Percentiles rank a stretch among this genome's conserved stretches.
Conservation (phyloP, 2,113 vertebrate genomes). For the Chionis minor region DNA sequence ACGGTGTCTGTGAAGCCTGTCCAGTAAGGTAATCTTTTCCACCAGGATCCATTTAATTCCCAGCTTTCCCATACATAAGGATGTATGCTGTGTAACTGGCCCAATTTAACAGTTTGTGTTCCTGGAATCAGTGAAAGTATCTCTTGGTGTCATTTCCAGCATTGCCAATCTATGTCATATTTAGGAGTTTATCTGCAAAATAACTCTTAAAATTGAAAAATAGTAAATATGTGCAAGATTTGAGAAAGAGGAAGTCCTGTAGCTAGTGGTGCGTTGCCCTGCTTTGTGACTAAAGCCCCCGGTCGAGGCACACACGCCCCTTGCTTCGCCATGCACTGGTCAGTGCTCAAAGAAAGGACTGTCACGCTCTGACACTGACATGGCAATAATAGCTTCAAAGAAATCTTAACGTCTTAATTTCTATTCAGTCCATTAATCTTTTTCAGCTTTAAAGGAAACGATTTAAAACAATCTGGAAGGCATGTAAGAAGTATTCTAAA, state of each 20-base stretch:
- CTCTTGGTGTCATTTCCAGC: background rate
- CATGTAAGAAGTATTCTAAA: constrained; percentile 64
- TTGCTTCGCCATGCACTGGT: background rate
- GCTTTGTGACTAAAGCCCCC: background rate
- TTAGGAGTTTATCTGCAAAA: background rate
- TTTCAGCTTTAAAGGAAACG: constrained; percentile 35
- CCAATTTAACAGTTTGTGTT: background rate
- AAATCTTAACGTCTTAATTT: background rate
- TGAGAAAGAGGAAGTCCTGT: background rate
- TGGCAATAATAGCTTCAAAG: constrained; percentile 24
- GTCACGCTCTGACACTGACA: background rate
- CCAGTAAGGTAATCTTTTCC: background rate
- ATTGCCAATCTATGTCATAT: background rate
- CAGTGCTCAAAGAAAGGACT: background rate
- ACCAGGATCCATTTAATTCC: background rate
- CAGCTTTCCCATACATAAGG: background rate
- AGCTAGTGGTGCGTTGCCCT: background rate
- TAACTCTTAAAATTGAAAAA: background rate
- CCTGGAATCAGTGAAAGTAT: background rate
- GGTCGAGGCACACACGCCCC: background rate
- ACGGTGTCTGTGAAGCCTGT: background rate
- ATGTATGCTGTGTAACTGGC: background rate
- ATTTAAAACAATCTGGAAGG: constrained; percentile 41
- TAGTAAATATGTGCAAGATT: background rate
- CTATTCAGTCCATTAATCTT: background rate